Percentiles rank a stretch among this genome's conserved stretches.
These are phyloP conservation scores for Schizaphis graminum DNA, from an alignment of 2,888 invertebrate genomes.

Conservation along the genomic window DNA sequence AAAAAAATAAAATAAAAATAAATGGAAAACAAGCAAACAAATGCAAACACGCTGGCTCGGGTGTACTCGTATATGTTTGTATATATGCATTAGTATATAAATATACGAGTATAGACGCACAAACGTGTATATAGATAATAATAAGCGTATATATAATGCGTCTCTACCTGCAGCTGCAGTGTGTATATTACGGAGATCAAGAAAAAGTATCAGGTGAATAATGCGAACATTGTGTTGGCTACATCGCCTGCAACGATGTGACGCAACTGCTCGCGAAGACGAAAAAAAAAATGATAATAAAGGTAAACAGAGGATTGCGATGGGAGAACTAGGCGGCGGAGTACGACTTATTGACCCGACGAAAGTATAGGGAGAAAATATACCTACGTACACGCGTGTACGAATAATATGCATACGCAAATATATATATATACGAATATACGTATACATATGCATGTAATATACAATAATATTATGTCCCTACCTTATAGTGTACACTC, in stretches of 20 bases:
- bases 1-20: neutral
- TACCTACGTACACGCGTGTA: neutral
- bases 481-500: neutral
- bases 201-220: slow-evolving; percentile 32
- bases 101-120: neutral
- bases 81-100: neutral
- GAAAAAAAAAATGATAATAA: neutral
- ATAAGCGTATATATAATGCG: too few relatives aligned
- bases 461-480: neutral
- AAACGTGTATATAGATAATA: neutral
- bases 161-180: neutral
- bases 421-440: neutral
- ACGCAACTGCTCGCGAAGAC: slow-evolving; percentile 2
- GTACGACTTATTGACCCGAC: slow-evolving; percentile 44
- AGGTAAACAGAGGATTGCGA: slow-evolving; percentile 25
- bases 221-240: slow-evolving; percentile 57
- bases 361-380: slow-evolving; percentile 21
- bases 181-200: neutral
- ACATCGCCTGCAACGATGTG: neutral
- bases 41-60: neutral
- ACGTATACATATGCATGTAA: neutral
- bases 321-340: neutral
- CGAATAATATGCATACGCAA: neutral
- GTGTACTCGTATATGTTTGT: neutral
- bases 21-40: slow-evolving; percentile 23